phyloP scores from a whole-genome alignment of 2,888 invertebrate genomes.

The Zhengitettix transpicula region DNA sequence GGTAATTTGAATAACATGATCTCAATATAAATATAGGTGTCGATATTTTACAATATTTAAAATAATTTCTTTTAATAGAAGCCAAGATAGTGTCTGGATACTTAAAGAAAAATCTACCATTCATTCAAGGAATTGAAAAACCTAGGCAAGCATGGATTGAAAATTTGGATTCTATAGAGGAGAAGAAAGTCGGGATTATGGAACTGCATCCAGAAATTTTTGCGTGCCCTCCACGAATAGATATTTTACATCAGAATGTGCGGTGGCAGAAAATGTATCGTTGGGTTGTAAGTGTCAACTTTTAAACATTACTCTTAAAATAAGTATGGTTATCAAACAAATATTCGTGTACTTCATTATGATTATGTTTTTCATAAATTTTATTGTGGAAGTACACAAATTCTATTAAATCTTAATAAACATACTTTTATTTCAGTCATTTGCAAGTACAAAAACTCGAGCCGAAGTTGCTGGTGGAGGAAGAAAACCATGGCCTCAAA shows the following conservation, averaged over 20 bases:
- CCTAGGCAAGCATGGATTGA: conserved; percentile 76
- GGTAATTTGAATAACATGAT: no score
- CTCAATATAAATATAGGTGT: no score
- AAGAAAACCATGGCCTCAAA: conserved; percentile 93
- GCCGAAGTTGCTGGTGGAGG: conserved; percentile 83
- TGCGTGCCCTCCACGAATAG: conserved; percentile 65
- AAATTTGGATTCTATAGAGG: conserved; percentile 57
- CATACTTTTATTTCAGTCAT: conserved; percentile 19
- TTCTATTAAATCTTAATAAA: no score
- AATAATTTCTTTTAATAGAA: no score
- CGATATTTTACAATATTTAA: no score
- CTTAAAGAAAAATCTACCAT: conserved; percentile 19
- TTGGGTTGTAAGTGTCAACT: conserved; percentile 42
- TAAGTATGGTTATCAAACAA: no score
- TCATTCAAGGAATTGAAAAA: conserved; percentile 29
- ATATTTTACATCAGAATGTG: conserved; percentile 72
- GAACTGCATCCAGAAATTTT: conserved; percentile 83
- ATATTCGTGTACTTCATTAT: no score
- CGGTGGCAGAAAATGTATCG: conserved; percentile 72
- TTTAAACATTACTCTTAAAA: no score
- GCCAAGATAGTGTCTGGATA: no score
- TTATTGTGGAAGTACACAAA: no score
- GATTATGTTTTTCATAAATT: no score
- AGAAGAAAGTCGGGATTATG: conserved; percentile 65
- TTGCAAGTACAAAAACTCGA: conserved; percentile 57